Conservation (phyloP, 2,888 invertebrate genomes). For the Cephus rjabovi region DNA sequence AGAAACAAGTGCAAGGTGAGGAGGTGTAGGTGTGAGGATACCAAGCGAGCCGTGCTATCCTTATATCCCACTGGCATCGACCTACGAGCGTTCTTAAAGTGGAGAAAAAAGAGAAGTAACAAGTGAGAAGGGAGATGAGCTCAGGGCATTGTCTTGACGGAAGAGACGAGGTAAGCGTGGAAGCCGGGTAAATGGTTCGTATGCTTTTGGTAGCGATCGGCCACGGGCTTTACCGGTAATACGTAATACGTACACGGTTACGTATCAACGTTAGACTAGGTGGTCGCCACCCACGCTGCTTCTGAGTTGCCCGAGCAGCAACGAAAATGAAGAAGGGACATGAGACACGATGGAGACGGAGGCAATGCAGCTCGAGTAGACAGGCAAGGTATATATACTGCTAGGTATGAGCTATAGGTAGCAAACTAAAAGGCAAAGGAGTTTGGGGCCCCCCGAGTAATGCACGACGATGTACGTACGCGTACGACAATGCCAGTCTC, state of each 20-base stretch:
- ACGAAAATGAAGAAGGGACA: not conserved
- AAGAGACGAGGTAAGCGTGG: not conserved
- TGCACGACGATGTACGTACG: conserved; percentile 6
- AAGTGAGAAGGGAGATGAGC: not conserved
- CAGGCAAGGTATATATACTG: not conserved
- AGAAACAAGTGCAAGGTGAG: not conserved
- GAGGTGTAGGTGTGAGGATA: not conserved
- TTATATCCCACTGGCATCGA: not conserved
- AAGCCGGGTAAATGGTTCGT: not conserved
- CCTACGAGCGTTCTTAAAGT: not conserved
- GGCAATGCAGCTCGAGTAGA: not conserved
- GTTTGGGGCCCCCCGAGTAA: not conserved
- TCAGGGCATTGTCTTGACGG: not conserved
- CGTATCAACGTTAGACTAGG: not conserved
- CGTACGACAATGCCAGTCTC: conserved; percentile 40
- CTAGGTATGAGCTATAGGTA: not conserved
- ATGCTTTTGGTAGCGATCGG: not conserved
- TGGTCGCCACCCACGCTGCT: not conserved
- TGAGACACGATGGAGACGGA: not conserved
- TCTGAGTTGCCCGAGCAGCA: not conserved
- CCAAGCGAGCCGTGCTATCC: not conserved
- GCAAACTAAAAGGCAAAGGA: not conserved
- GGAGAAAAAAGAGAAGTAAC: not conserved
- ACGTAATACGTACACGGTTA: not conserved
- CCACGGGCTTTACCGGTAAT: not conserved